Conservation (phyloP, 2,113 vertebrate species). For the Anseranas semipalmata region DNA sequence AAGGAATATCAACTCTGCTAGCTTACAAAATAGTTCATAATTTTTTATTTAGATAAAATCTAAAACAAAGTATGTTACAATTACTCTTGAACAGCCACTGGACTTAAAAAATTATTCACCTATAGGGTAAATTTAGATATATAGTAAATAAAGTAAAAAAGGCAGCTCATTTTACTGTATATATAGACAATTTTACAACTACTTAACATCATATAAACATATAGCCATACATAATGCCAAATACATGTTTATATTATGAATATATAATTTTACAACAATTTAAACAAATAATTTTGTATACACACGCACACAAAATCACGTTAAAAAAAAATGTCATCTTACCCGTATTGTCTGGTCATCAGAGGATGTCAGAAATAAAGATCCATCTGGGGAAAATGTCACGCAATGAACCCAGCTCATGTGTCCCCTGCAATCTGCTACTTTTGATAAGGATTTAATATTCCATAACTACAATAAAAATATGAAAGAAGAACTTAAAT, state of each 20-base stretch:
- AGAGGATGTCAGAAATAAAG: slow-evolving; percentile 92
- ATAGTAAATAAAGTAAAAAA: background rate
- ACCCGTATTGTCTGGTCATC: slow-evolving; percentile 95
- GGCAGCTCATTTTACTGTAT: background rate
- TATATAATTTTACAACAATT: background rate
- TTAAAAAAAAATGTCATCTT: slow-evolving; percentile 47
- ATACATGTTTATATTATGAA: background rate
- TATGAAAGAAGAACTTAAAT: background rate
- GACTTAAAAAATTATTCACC: background rate
- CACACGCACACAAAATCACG: background rate
- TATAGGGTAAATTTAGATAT: background rate
- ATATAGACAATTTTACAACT: background rate
- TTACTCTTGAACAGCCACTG: background rate
- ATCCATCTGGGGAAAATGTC: slow-evolving; percentile 89
- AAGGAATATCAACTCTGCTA: background rate
- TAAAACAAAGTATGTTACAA: background rate
- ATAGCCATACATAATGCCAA: background rate
- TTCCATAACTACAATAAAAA: slow-evolving; percentile 88
- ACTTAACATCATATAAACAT: background rate
- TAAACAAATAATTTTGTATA: background rate
- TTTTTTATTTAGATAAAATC: background rate
- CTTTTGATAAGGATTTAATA: slow-evolving; percentile 84
- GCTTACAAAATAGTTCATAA: background rate
- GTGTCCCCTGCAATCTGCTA: slow-evolving; percentile 93
- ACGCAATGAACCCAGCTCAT: slow-evolving; percentile 94